Base-by-base conservation (phyloP, 2,888 invertebrate genomes). In the Drosophila histrio region DNA sequence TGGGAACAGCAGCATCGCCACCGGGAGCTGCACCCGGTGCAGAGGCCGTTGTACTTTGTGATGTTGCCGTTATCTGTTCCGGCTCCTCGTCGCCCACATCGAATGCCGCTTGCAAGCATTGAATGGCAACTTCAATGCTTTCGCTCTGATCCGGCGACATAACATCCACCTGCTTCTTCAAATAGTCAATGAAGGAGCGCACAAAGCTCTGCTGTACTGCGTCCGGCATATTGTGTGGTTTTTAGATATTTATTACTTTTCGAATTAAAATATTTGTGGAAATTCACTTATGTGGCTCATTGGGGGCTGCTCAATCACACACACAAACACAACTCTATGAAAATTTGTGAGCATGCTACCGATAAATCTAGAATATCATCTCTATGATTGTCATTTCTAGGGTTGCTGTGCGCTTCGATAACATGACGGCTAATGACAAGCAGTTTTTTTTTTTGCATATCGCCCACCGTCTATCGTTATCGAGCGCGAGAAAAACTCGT, bases 71-170 rank as follows among this genome's bases (percentile, higher is more conserved):
- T 3, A 62, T 13, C 46, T 61, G 53, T 8, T 67, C 61, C 28
- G 62, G 52, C 7, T 61, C 71, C 4, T 71, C 65, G 1, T 89
- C 89, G 3, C 77, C 93, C 1, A 98, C 92, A 77, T 95, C 95
- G 91, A 97, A 99, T 6, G 97, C 97, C 46, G 96, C 96, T 92
- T 98, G 97, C 78, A 98, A 93, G 92, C 99, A 99, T 92, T 99
- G 98, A 76, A 97, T 95, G 34, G 98, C 97, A 61, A 99, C 99
- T 93, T 98, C 98, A 50, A 98, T 81, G 69, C 92, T 92, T 75
- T 92, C 92, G 19, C 89, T 84, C 22, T 89, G 90, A 79, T 92
- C 92, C 17, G 90, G 75, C 5, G 90, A 78, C 59, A 92, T 88
- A 2, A 81, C 77, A 41, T 88, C 89, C 28, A 90, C 85, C 63